Base-by-base conservation (phyloP, 2,113 vertebrate species). In the Ahaetulla prasina region DNA sequence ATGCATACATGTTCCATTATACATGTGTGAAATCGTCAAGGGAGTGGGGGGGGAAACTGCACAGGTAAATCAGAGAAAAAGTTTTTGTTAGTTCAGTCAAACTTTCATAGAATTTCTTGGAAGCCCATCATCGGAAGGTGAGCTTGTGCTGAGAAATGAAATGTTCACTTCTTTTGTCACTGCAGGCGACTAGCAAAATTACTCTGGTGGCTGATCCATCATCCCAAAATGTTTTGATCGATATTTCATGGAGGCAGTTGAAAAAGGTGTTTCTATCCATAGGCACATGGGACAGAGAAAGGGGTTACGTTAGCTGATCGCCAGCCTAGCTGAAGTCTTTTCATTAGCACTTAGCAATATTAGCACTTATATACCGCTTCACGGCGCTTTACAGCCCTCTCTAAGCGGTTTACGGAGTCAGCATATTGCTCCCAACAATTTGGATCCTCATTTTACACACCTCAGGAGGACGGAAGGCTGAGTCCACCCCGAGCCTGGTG, bases 71-170 rank as follows among this genome's bases (percentile, higher is more conserved):
- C 89, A 96, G 89, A 0, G 85, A 94, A 96, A 97, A 97, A 95
- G 94, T 97, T 96, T 96, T 89, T 96, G 96, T 97, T 97, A 98
- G 96, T 97, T 98, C 97, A 97, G 90, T 94, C 95, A 96, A 95
- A 91, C 96, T 95, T 98, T 96, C 96, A 95, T 96, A 94, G 96
- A 97, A 96, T 97, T 97, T 93, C 90, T 96, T 94, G 96, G 95
- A 95, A 97, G 93, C 92, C 92, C 96, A 93, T 85, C 91, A 93
- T 95, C 55, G 3, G 54, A 74, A 39, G 30, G 20, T 86, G 88
- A 86, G 25, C 35, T 63, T 89, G 54, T 52, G 53, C 30, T 60
- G 52, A 89, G 54, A 89, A 89, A 7, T 8, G 6, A 89, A 94
- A 87, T 96, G 93, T 23, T 94, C 23, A 94, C 87, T 88, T 93